Evolutionary conservation across 2,797 vertebrate genomes (phyloP).

Genomic region (Bufotes viridis): DNA sequence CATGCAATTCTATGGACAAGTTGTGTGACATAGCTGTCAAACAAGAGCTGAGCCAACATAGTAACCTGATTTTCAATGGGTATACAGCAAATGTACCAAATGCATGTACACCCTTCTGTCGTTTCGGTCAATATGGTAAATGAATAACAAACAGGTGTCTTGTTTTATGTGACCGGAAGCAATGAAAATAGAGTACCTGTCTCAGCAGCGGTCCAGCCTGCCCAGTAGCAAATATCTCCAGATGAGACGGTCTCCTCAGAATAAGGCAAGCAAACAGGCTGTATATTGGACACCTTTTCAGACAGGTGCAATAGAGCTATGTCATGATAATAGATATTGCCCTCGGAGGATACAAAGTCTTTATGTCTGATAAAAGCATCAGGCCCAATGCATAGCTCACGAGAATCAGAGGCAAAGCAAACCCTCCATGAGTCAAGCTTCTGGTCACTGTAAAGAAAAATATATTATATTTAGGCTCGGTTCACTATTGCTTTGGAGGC

Average conservation of each 20-base stretch:
- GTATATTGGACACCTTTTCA: constrained; percentile 71
- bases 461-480: not conserved
- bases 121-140: no score
- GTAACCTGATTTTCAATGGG: no score
- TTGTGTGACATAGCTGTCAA: no score
- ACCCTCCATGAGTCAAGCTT: constrained; percentile 68
- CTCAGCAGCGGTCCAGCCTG: constrained; percentile 73
- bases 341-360: constrained; percentile 72
- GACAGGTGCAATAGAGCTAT: constrained; percentile 75
- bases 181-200: constrained; percentile 69
- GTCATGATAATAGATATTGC: constrained; percentile 72
- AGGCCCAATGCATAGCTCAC: constrained; percentile 71
- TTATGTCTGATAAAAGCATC: constrained; percentile 73
- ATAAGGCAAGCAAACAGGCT: constrained; percentile 75
- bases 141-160: not conserved
- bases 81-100: no score
- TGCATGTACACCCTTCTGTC: not conserved
- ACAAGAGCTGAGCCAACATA: no score
- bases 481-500: not conserved
- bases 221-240: constrained; percentile 74
- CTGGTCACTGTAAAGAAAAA: constrained; percentile 33
- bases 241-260: constrained; percentile 66
- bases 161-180: not conserved
- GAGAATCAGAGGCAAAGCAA: constrained; percentile 74
- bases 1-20: not conserved